Percentiles rank a stretch among this genome's conserved stretches.
Conservation (phyloP, 2,113 vertebrate genomes). For the Calypte anna region DNA sequence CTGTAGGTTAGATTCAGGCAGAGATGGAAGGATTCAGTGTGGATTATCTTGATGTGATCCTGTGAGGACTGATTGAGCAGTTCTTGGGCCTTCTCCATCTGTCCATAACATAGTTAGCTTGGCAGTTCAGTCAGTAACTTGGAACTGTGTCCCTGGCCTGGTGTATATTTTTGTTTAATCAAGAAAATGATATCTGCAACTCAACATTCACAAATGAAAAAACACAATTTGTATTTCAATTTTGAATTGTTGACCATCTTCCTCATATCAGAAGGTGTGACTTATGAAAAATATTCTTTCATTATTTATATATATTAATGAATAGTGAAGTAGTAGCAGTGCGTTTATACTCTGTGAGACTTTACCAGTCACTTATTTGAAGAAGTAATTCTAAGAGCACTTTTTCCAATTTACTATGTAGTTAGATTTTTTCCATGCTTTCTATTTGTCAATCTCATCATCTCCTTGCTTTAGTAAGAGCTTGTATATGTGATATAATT, state of each 20-base stretch:
- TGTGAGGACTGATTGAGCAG: background rate
- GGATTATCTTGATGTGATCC: background rate
- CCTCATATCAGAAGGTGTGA: background rate
- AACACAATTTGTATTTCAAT: background rate
- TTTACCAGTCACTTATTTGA: background rate
- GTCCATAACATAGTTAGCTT: background rate
- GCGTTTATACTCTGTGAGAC: background rate
- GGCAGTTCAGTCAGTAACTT: background rate
- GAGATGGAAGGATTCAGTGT: background rate
- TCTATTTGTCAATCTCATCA: background rate
- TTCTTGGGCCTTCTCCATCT: background rate
- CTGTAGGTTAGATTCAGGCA: background rate
- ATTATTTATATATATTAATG: background rate
- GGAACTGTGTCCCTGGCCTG: background rate
- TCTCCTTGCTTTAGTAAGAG: background rate
- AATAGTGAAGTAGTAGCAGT: background rate
- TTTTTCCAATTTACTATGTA: background rate
- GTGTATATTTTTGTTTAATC: background rate
- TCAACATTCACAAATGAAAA: background rate
- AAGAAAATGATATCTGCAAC: background rate
- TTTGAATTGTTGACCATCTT: background rate
- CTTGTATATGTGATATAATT: background rate
- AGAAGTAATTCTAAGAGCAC: background rate
- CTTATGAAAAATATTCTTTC: background rate
- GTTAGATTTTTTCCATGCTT: fast-evolving